phyloP scores from a whole-genome alignment of 2,888 invertebrate genomes.

The Patella pellucida region DNA sequence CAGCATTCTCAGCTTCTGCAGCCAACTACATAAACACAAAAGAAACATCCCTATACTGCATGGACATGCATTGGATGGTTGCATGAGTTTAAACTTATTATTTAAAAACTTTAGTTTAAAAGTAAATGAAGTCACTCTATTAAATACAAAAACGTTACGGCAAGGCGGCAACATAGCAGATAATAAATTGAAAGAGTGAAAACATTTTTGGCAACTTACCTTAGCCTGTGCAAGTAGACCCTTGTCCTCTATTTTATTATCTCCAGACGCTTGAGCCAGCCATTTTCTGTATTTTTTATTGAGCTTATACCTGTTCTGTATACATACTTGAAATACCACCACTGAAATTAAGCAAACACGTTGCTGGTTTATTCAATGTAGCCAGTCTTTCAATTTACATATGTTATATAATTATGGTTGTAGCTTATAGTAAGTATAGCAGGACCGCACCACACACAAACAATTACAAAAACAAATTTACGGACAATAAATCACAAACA shows the following conservation, averaged over 20 bases:
- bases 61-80: too few relatives aligned
- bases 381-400: too few relatives aligned
- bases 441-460: background rate
- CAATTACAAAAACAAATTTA: constrained; percentile 9
- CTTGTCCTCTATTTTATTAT: constrained; percentile 43
- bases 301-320: constrained; percentile 71
- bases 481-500: constrained; percentile 16
- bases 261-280: constrained; percentile 38
- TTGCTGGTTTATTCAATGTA: background rate
- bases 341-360: constrained; percentile 45
- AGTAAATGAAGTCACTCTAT: too few relatives aligned
- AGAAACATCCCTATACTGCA: too few relatives aligned
- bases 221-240: constrained; percentile 49
- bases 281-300: constrained; percentile 66
- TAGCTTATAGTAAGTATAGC: background rate
- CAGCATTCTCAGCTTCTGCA: constrained; percentile 69
- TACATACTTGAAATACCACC: constrained; percentile 69
- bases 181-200: too few relatives aligned
- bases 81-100: too few relatives aligned
- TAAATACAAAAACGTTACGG: too few relatives aligned
- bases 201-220: constrained; percentile 26
- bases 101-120: too few relatives aligned
- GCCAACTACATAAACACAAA: constrained; percentile 45
- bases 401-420: background rate
- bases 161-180: too few relatives aligned